Evolutionary conservation across 2,797 vertebrate species (phyloP).

Genomic region (Numenius phaeopus): DNA sequence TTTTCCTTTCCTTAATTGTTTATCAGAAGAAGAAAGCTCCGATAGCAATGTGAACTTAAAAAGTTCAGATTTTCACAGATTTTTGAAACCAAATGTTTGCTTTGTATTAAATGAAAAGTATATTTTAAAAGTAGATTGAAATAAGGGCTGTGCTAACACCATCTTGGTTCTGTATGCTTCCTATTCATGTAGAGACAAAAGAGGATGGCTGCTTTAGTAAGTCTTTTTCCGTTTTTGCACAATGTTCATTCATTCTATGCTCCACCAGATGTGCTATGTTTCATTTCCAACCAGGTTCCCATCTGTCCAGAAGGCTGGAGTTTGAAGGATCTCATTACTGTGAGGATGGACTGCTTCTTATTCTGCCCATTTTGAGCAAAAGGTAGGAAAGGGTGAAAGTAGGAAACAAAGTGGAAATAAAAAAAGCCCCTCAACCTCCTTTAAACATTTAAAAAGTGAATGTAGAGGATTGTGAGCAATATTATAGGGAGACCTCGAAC

Average conservation of each 20-base stretch:
- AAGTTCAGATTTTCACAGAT: background rate
- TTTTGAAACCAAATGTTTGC: background rate
- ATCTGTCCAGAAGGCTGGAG: slow-evolving; percentile 58
- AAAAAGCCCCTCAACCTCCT: background rate
- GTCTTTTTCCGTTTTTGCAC: slow-evolving; percentile 40
- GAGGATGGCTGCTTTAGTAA: slow-evolving; percentile 39
- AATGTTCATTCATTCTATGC: slow-evolving; percentile 27
- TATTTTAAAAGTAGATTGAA: slow-evolving; percentile 39
- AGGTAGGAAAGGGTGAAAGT: background rate
- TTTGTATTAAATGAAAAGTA: background rate
- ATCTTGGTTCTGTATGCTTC: slow-evolving; percentile 46
- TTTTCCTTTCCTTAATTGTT: slow-evolving; percentile 28
- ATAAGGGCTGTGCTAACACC: slow-evolving; percentile 24
- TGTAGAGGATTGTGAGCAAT: slow-evolving; percentile 15
- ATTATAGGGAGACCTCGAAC: slow-evolving; percentile 60
- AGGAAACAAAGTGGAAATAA: background rate
- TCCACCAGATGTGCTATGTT: slow-evolving; percentile 53
- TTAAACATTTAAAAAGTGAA: slow-evolving; percentile 45
- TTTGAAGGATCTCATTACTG: slow-evolving; percentile 45
- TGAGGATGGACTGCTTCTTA: slow-evolving; percentile 10
- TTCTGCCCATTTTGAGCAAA: slow-evolving; percentile 26
- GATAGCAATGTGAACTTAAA: background rate
- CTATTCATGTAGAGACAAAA: slow-evolving; percentile 54
- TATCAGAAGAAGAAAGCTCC: slow-evolving; percentile 13
- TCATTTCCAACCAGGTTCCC: slow-evolving; percentile 64